Conservation (phyloP, 2,113 vertebrate genomes). For the Falco punctatus region DNA sequence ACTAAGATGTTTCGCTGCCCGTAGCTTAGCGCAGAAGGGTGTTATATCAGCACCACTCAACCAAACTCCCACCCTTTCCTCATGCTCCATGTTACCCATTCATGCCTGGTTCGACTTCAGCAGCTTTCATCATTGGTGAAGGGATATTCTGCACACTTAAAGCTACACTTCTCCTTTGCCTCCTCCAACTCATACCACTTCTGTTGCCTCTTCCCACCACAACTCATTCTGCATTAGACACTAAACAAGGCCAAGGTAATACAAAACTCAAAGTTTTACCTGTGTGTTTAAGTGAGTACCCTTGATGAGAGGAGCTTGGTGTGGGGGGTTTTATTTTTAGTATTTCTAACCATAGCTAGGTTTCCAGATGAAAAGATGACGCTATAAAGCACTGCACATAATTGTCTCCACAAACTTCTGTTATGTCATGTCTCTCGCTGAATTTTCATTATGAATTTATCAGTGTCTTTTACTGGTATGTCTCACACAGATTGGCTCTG, state of each 20-base stretch:
- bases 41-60: background rate
- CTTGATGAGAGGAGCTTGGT: background rate
- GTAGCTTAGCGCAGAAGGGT: background rate
- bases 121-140: background rate
- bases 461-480: background rate
- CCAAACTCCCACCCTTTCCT: background rate
- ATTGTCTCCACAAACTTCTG: background rate
- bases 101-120: background rate
- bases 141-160: background rate
- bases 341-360: background rate
- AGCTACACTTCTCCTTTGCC: background rate
- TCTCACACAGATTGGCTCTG: background rate
- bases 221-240: background rate
- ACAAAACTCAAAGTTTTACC: background rate
- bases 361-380: background rate
- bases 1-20: background rate
- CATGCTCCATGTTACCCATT: background rate
- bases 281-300: background rate
- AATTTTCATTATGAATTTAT: slow-evolving; percentile 22
- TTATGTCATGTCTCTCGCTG: background rate
- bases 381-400: background rate
- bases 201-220: background rate
- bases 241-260: background rate
- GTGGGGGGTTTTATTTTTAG: background rate
- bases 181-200: background rate